These are phyloP conservation scores for Cheilosia scutellata DNA, from an alignment of 2,888 invertebrate species.

Conservation along the genomic window DNA sequence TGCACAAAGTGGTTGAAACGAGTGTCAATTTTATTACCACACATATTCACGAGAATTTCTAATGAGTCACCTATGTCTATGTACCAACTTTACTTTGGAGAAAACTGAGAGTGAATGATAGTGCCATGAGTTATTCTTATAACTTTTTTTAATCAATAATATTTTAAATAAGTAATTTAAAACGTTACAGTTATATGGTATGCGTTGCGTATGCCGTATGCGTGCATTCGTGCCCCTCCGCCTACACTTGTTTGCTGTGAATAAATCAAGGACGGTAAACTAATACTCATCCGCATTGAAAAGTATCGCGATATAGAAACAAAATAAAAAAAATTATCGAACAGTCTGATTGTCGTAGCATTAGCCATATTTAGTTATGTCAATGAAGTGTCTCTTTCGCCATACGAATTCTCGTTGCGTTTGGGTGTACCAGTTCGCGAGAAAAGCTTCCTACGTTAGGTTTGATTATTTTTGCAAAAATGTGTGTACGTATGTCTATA, in stretches of 20 bases:
- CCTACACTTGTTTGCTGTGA: constrained; percentile 35
- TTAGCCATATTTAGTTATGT: constrained; percentile 61
- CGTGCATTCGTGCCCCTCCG: not conserved
- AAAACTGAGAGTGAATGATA: constrained; percentile 23
- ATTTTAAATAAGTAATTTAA: constrained; percentile 1
- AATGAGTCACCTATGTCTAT: constrained; percentile 44
- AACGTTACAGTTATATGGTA: constrained; percentile 4
- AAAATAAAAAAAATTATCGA: not conserved
- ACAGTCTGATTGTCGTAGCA: constrained; percentile 27
- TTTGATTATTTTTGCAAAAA: constrained; percentile 27
- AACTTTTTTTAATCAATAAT: not conserved
- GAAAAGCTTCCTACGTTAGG: constrained; percentile 51
- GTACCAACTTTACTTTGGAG: constrained; percentile 30
- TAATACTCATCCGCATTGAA: constrained; percentile 36
- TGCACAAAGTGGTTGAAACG: constrained; percentile 19
- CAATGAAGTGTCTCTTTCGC: constrained; percentile 53
- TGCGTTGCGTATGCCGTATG: not conserved
- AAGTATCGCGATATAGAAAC: constrained; percentile 16
- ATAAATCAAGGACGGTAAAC: constrained; percentile 38
- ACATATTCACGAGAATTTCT: constrained; percentile 18
- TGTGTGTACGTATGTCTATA: too few relatives aligned
- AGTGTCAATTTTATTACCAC: constrained; percentile 6
- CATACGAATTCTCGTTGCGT: constrained; percentile 28
- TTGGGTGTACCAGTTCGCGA: constrained; percentile 52
- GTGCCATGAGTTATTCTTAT: constrained; percentile 37